These are phyloP conservation scores for Megaceryle maxima DNA, from an alignment of 2,113 vertebrate species.

Conservation along the genomic window DNA sequence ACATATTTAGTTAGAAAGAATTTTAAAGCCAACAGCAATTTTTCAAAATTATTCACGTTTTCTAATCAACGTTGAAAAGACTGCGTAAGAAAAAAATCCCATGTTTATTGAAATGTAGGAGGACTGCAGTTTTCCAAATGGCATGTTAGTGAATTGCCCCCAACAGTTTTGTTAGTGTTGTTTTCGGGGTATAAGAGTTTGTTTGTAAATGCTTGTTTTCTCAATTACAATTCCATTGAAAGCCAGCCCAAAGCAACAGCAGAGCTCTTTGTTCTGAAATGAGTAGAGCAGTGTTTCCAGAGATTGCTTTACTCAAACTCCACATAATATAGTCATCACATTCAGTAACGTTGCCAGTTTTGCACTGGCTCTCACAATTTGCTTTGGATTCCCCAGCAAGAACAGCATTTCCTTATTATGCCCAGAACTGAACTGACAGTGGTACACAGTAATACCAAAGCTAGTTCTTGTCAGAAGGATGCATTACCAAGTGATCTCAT, in stretches of 20 bases:
- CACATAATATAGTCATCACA: slow-evolving; percentile 50
- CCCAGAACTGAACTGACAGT: neutral
- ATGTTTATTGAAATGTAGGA: neutral
- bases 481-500: slow-evolving; percentile 27
- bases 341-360: neutral
- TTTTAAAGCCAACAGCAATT: neutral
- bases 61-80: neutral
- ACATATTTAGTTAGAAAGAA: neutral
- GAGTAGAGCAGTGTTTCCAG: slow-evolving; percentile 54
- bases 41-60: neutral
- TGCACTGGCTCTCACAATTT: neutral
- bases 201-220: slow-evolving; percentile 51
- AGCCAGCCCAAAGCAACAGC: slow-evolving; percentile 39
- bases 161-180: neutral
- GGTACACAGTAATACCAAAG: neutral
- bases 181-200: slow-evolving; percentile 29
- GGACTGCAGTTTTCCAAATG: neutral
- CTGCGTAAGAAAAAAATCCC: accelerated
- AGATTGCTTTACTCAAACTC: slow-evolving; percentile 44
- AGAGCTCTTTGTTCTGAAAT: slow-evolving; percentile 50
- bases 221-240: slow-evolving; percentile 63
- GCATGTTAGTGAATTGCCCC: neutral
- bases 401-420: slow-evolving; percentile 15
- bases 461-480: neutral
- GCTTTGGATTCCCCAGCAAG: neutral